These are phyloP conservation scores for Todiramphus chloris DNA, from an alignment of 2,113 vertebrate genomes.

Conservation along the genomic window DNA sequence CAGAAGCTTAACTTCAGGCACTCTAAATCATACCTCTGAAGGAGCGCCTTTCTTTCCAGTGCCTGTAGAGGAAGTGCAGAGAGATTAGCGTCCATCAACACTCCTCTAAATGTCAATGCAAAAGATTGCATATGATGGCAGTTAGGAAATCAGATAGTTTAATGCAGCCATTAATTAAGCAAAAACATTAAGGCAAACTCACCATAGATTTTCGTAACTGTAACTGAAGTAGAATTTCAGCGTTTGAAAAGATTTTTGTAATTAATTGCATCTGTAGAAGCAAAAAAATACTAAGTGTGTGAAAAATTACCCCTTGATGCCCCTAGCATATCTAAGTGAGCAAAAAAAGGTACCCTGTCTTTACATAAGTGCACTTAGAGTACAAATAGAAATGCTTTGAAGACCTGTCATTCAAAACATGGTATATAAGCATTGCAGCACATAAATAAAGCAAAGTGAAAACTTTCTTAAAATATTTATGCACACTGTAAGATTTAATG, in stretches of 20 bases:
- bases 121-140: neutral
- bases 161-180: constrained; percentile 45
- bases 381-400: neutral
- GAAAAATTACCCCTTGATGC: constrained; percentile 12
- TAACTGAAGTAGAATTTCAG: constrained; percentile 1
- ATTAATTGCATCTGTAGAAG: constrained; percentile 13
- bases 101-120: neutral
- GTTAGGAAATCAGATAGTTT: constrained; percentile 32
- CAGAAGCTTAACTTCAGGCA: constrained; percentile 2
- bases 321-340: neutral
- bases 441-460: constrained; percentile 38
- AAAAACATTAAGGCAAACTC: neutral
- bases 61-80: constrained; percentile 26
- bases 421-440: neutral
- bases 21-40: constrained; percentile 3
- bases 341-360: neutral
- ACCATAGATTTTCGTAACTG: neutral
- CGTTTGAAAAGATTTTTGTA: constrained; percentile 10
- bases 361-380: neutral
- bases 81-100: constrained; percentile 46
- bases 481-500: neutral
- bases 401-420: neutral
- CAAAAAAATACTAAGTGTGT: neutral
- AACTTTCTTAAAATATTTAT: constrained; percentile 25
- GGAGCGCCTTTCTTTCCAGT: constrained; percentile 21